These are phyloP conservation scores for Zaprionus inermis DNA, from an alignment of 1,140 invertebrate genomes.

Conservation along the genomic window DNA sequence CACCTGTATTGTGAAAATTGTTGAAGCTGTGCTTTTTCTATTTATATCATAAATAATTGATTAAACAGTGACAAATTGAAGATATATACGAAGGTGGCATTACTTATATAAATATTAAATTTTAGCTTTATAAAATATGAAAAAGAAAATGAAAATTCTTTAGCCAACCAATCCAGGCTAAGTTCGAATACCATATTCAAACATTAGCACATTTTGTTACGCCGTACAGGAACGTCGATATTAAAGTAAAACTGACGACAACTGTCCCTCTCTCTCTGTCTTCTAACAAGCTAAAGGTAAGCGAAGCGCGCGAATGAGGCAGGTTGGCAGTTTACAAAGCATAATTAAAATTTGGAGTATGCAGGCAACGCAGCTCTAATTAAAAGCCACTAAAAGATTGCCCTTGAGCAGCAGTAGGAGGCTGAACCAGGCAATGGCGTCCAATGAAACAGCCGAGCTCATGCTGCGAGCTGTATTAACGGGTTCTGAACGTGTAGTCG, in stretches of 20 bases:
- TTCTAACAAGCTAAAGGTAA: not conserved
- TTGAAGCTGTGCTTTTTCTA: not conserved
- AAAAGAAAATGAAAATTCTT: not conserved
- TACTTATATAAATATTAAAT: slow-evolving; percentile 18
- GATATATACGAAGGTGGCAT: not conserved
- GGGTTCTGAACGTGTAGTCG: not conserved
- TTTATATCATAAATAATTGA: not conserved
- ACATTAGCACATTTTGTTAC: not conserved
- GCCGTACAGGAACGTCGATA: not conserved
- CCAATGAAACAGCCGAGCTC: not conserved
- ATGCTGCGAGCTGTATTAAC: not conserved
- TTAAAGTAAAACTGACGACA: slow-evolving; percentile 17
- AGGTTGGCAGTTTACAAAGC: slow-evolving; percentile 26
- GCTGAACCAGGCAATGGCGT: not conserved
- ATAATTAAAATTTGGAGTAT: slow-evolving; percentile 52
- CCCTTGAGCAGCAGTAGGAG: slow-evolving; percentile 34
- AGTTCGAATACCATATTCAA: not conserved
- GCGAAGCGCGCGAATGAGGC: slow-evolving; percentile 14
- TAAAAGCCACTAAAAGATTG: slow-evolving; percentile 53
- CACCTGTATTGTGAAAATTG: not conserved
- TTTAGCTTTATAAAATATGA: slow-evolving; percentile 12
- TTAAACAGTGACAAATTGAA: not conserved
- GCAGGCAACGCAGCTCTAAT: slow-evolving; percentile 49
- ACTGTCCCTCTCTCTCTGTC: too few species aligned
- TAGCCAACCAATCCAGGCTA: not conserved